Conservation (phyloP, 2,113 vertebrate species). For the Oryzias javanicus region DNA sequence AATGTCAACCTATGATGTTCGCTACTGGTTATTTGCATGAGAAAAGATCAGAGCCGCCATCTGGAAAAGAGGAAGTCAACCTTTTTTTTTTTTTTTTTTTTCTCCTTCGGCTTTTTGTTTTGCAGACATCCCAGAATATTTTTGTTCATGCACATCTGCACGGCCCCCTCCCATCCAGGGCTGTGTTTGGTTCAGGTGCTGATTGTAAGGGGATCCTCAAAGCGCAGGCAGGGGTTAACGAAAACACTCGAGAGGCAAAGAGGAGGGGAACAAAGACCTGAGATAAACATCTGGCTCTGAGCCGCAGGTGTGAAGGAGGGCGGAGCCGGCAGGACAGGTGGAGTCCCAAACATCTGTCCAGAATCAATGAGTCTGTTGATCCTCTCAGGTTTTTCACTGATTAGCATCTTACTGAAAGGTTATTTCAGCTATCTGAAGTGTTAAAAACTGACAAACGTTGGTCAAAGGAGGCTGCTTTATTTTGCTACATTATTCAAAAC, state of each 20-base stretch:
- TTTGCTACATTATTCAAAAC: too few species aligned
- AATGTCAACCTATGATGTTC: conserved; percentile 33
- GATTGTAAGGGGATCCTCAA: conserved; percentile 56
- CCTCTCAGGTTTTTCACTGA: background rate
- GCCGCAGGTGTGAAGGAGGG: conserved; percentile 67
- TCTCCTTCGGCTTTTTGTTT: background rate
- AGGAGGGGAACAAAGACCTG: conserved; percentile 23
- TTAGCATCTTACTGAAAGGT: too few species aligned
- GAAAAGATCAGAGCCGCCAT: conserved; percentile 19
- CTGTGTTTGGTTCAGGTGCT: conserved; percentile 42
- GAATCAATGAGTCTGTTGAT: background rate
- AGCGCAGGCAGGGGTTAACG: conserved; percentile 33
- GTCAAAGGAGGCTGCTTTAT: too few species aligned
- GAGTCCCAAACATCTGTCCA: conserved; percentile 13
- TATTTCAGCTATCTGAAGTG: too few species aligned
- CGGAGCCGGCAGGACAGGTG: conserved; percentile 33
- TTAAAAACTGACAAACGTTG: too few species aligned
- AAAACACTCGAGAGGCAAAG: conserved; percentile 23
- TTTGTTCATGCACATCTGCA: conserved; percentile 19
- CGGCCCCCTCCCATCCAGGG: conserved; percentile 38
- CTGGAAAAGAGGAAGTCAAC: conserved; percentile 18
- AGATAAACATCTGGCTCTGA: conserved; percentile 62
- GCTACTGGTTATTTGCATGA: conserved; percentile 55
- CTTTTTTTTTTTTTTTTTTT: background rate
- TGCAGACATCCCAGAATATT: background rate